Percentiles rank a stretch among this genome's conserved stretches.
These are phyloP conservation scores for Crotalus horridus DNA, from an alignment of 2,113 vertebrate species.

Conservation along the genomic window DNA sequence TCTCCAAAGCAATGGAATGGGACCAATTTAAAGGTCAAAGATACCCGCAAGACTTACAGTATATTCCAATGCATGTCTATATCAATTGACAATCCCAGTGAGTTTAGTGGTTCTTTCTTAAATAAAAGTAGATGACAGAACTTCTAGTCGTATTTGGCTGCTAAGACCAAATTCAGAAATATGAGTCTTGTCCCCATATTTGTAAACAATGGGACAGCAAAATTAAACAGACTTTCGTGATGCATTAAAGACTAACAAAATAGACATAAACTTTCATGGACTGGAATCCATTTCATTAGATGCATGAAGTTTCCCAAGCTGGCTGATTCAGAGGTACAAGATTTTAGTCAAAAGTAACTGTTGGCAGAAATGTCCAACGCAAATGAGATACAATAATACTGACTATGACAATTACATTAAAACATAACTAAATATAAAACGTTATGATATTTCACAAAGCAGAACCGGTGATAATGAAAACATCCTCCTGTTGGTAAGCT, in stretches of 20 bases:
- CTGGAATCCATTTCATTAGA: not conserved
- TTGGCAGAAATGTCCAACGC: no score
- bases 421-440: not conserved
- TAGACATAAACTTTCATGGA: not conserved
- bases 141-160: not conserved
- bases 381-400: not conserved
- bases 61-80: not conserved
- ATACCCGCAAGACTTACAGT: not conserved
- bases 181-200: not conserved
- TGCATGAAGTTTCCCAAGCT: not conserved
- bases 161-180: not conserved
- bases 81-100: not conserved
- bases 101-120: not conserved
- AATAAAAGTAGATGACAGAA: not conserved
- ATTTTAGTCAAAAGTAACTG: not conserved
- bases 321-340: not conserved
- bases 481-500: not conserved
- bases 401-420: not conserved
- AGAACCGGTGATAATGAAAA: not conserved
- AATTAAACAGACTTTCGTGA: not conserved
- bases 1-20: not conserved
- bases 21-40: not conserved
- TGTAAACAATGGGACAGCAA: not conserved
- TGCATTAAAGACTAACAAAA: not conserved
- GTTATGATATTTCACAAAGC: not conserved